Evolutionary conservation across 2,113 vertebrate genomes (phyloP).

Genomic region (Campylorhamphus procurvoides): DNA sequence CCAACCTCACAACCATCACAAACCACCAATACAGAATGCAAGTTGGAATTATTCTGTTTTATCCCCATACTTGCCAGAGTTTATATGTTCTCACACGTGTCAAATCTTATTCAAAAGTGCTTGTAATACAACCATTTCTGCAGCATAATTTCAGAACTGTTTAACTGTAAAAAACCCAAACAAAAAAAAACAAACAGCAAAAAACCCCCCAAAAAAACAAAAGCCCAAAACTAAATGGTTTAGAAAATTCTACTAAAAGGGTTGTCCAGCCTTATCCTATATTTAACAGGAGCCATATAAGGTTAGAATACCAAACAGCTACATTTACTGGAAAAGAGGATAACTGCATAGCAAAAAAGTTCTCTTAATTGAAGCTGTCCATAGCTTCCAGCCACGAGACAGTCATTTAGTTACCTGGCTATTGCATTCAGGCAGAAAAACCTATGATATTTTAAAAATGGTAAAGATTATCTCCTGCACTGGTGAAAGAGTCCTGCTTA

Average conservation of each 20-base stretch:
- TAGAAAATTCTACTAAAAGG: background rate
- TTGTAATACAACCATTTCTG: accelerated
- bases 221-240: background rate
- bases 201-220: accelerated
- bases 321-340: background rate
- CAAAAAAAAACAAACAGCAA: no score
- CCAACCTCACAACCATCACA: background rate
- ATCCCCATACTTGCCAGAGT: background rate
- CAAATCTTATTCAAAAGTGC: background rate
- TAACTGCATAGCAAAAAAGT: background rate
- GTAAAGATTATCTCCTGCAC: background rate
- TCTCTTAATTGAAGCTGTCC: background rate
- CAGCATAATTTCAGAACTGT: background rate
- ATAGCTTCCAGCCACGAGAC: background rate
- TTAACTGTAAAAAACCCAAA: background rate
- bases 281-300: background rate
- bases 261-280: background rate
- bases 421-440: background rate
- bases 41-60: background rate
- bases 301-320: background rate
- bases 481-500: background rate
- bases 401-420: background rate
- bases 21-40: background rate
- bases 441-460: background rate
- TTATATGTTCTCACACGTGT: background rate